Evolutionary conservation across 2,797 vertebrate genomes (phyloP).

Genomic region (Lepilemur ruficaudatus): DNA sequence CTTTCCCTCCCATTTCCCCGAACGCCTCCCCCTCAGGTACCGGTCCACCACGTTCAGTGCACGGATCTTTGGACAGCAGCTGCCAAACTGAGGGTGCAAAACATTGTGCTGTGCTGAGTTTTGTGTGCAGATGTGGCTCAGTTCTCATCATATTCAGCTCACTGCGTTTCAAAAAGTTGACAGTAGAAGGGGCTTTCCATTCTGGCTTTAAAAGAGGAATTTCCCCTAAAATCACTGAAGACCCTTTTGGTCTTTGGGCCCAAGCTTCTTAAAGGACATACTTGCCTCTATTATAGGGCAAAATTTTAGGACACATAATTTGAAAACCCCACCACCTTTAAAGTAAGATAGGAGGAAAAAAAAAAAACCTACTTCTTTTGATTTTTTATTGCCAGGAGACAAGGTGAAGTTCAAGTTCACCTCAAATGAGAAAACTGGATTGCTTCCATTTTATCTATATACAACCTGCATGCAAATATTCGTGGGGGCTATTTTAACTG

Average conservation of each 20-base stretch:
- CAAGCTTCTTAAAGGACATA: neutral
- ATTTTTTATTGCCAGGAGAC: neutral
- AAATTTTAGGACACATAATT: neutral
- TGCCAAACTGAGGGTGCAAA: neutral
- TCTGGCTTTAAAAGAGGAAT: neutral
- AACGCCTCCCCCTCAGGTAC: fast-evolving
- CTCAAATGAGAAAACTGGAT: neutral
- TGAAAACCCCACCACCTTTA: neutral
- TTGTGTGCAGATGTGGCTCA: neutral
- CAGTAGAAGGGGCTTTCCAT: neutral
- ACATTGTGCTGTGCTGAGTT: neutral
- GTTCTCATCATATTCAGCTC: neutral
- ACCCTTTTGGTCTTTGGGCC: neutral
- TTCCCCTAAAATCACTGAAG: neutral
- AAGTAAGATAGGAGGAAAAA: neutral
- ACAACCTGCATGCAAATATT: neutral
- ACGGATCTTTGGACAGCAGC: neutral
- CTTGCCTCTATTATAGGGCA: neutral
- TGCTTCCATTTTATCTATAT: neutral
- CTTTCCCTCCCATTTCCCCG: neutral
- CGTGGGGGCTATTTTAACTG: neutral
- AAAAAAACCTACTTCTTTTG: neutral
- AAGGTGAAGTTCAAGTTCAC: neutral
- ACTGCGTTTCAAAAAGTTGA: neutral
- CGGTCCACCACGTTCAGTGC: neutral